Evolutionary conservation across 2,113 vertebrate species (phyloP).

Genomic region (Nerophis ophidion): DNA sequence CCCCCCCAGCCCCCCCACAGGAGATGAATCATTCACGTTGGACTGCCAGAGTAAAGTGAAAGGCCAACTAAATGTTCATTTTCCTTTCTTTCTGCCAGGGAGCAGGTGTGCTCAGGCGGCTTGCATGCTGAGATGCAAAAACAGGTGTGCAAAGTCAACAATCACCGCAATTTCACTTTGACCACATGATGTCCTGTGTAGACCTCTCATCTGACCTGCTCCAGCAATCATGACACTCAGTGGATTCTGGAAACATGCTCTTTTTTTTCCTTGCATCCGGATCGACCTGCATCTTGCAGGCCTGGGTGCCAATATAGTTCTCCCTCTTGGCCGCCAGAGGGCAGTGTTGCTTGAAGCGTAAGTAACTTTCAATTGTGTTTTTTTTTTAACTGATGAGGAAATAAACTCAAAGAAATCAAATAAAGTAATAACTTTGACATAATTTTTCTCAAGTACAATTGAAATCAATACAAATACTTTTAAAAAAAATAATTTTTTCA

Average conservation of each 20-base stretch:
- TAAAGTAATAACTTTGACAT: no score
- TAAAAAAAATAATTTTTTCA: no score
- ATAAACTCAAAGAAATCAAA: no score
- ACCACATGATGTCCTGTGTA: constrained; percentile 33
- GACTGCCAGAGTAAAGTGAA: constrained; percentile 26
- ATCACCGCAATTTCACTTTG: constrained; percentile 37
- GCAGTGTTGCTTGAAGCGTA: no score
- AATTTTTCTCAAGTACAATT: no score
- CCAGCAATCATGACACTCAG: constrained; percentile 10
- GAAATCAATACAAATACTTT: no score
- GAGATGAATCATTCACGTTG: constrained; percentile 72
- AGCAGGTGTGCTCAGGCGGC: constrained; percentile 54
- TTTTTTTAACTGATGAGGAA: no score
- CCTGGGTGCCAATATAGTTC: no score
- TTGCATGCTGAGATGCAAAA: constrained; percentile 46
- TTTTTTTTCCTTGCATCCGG: neutral
- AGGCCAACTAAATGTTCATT: constrained; percentile 34
- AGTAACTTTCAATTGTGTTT: no score
- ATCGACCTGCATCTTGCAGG: neutral
- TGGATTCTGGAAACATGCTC: neutral
- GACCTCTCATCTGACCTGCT: constrained; percentile 20
- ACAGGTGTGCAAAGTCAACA: constrained; percentile 34
- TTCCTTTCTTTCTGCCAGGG: constrained; percentile 22
- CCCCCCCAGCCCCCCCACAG: constrained; percentile 48
- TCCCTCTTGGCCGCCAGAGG: no score